Evolutionary conservation across 2,113 vertebrate genomes (phyloP).

Genomic region (Brachypodius melanocephalos): DNA sequence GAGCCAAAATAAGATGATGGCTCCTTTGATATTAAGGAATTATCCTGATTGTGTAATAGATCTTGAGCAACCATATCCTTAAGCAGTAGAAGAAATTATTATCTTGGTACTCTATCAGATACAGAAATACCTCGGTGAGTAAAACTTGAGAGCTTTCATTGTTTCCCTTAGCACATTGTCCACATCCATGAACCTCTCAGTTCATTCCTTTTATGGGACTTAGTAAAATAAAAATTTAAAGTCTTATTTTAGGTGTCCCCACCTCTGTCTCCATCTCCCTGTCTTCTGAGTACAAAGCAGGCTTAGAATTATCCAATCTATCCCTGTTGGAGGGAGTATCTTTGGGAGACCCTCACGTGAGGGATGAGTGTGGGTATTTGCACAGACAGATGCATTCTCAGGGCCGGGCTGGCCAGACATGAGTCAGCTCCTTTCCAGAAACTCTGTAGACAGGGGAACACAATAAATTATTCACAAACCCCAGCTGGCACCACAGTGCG

Average conservation of each 20-base stretch:
- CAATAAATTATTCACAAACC: not conserved
- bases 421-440: not conserved
- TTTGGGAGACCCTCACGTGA: not conserved
- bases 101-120: not conserved
- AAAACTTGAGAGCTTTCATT: not conserved
- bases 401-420: not conserved
- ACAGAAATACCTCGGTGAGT: not conserved
- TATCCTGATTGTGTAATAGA: conserved; percentile 7
- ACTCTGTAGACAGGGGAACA: not conserved
- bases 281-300: not conserved
- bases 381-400: not conserved
- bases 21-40: not conserved
- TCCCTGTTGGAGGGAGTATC: not conserved
- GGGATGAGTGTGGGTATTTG: not conserved
- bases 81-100: not conserved
- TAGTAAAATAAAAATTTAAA: not conserved
- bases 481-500: not conserved
- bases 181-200: not conserved
- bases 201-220: not conserved
- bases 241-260: not conserved
- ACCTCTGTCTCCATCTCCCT: not conserved
- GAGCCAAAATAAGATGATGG: not conserved
- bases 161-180: not conserved
- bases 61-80: conserved; percentile 15
- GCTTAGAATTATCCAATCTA: not conserved